phyloP scores from a whole-genome alignment of 2,888 invertebrate genomes.

The Synanthedon tipuliformis region DNA sequence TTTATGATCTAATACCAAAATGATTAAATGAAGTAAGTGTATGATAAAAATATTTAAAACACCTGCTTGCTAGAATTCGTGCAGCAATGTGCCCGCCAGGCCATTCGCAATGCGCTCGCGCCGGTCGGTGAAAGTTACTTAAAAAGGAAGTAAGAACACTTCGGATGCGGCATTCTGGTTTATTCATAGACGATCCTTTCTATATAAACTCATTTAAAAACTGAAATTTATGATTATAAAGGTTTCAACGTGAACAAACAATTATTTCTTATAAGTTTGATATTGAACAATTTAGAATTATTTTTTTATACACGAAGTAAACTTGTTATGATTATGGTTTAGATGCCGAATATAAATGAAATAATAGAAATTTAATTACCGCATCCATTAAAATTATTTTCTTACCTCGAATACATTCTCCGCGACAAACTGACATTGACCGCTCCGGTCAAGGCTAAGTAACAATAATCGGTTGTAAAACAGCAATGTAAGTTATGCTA shows the following conservation, averaged over 20 bases:
- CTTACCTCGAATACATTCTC: slow-evolving; percentile 2
- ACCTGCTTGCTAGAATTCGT: background rate
- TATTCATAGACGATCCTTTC: background rate
- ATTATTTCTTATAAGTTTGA: too few species aligned
- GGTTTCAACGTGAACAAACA: too few species aligned
- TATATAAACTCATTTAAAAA: too few species aligned
- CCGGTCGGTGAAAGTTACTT: background rate
- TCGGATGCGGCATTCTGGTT: background rate
- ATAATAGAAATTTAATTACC: background rate
- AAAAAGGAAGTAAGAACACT: background rate
- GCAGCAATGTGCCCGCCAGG: too few species aligned
- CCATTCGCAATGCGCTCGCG: background rate
- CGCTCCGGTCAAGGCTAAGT: slow-evolving; percentile 16
- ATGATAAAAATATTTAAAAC: background rate
- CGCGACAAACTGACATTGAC: slow-evolving; percentile 14
- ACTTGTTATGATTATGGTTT: too few species aligned
- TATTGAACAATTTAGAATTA: too few species aligned
- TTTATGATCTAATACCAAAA: too few species aligned
- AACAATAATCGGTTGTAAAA: slow-evolving; percentile 1
- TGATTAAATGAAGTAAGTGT: too few species aligned
- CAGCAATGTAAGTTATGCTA: slow-evolving; percentile 1
- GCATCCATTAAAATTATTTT: background rate
- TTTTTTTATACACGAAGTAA: too few species aligned
- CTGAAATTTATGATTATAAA: too few species aligned
- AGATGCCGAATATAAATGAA: too few species aligned